These are phyloP conservation scores for Iselma pallidipennis DNA, from an alignment of 2,888 invertebrate species.

Conservation along the genomic window DNA sequence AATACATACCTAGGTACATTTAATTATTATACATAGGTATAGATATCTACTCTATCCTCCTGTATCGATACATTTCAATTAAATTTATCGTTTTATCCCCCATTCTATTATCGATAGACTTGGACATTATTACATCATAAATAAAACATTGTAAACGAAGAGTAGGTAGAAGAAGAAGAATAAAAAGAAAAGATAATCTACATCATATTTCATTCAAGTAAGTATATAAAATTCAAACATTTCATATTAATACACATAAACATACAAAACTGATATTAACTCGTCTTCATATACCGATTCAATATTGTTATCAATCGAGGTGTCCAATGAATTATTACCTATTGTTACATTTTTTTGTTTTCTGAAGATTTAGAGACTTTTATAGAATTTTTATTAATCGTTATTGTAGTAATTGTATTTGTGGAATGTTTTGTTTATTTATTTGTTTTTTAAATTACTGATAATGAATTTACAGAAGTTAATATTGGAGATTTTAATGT, in stretches of 20 bases:
- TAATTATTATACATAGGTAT: slow-evolving; percentile 27
- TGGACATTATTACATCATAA: slow-evolving; percentile 42
- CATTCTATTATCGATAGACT: slow-evolving; percentile 39
- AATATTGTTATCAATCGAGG: too few relatives aligned
- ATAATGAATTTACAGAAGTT: too few relatives aligned
- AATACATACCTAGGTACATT: slow-evolving; percentile 15
- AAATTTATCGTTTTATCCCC: slow-evolving; percentile 45
- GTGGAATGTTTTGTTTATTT: too few relatives aligned
- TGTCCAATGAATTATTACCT: too few relatives aligned
- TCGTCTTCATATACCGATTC: too few relatives aligned
- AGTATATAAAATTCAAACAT: slow-evolving; percentile 2
- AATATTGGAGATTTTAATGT: not conserved
- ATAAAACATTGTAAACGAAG: slow-evolving; percentile 41
- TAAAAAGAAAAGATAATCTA: too few relatives aligned
- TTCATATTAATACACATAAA: too few relatives aligned
- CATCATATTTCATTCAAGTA: slow-evolving; percentile 30
- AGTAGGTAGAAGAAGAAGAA: too few relatives aligned
- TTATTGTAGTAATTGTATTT: not conserved
- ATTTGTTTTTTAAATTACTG: too few relatives aligned
- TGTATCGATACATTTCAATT: slow-evolving; percentile 50
- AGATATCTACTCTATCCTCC: slow-evolving; percentile 20
- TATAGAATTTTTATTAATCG: not conserved
- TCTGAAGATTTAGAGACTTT: too few relatives aligned
- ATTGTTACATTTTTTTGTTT: too few relatives aligned
- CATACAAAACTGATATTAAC: too few relatives aligned